These are phyloP conservation scores for Lycophotia porphyrea DNA, from an alignment of 2,888 invertebrate species.

Conservation along the genomic window DNA sequence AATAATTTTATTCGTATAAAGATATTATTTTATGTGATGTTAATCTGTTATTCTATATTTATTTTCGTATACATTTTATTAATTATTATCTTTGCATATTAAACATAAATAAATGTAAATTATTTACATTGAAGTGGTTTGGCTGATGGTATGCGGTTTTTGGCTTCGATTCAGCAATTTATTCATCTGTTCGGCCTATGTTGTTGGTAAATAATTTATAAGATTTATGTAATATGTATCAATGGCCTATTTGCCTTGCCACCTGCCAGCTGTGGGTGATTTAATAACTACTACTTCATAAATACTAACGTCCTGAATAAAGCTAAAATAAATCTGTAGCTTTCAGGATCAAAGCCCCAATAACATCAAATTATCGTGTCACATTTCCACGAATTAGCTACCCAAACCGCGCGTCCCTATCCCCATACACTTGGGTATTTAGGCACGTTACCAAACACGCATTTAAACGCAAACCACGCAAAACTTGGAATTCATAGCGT, in stretches of 20 bases:
- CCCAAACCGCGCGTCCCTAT: constrained; percentile 8
- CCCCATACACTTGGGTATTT: constrained; percentile 46
- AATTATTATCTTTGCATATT: constrained; percentile 56
- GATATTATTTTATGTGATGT: constrained; percentile 86
- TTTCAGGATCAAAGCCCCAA: not conserved
- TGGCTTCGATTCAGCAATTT: constrained; percentile 38
- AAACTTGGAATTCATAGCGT: constrained; percentile 73
- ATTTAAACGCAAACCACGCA: constrained; percentile 65
- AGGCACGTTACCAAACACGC: constrained; percentile 62
- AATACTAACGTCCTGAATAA: not conserved
- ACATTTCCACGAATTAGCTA: constrained; percentile 27
- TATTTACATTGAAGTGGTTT: constrained; percentile 51
- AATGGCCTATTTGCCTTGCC: not conserved
- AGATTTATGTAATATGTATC: constrained; percentile 29
- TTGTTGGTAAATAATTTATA: constrained; percentile 44
- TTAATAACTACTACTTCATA: not conserved
- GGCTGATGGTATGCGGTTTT: constrained; percentile 50
- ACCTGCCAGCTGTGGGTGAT: not conserved
- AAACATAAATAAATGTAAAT: constrained; percentile 49
- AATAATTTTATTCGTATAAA: constrained; percentile 87
- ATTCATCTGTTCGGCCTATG: constrained; percentile 37
- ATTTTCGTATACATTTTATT: constrained; percentile 71
- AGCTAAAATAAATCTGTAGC: not conserved
- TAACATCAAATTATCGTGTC: not conserved
- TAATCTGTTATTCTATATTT: constrained; percentile 75